Evolutionary conservation across 2,113 vertebrate genomes (phyloP), one percentile per base, ranked within the genome.

Genomic region (Cygnus atratus): DNA sequence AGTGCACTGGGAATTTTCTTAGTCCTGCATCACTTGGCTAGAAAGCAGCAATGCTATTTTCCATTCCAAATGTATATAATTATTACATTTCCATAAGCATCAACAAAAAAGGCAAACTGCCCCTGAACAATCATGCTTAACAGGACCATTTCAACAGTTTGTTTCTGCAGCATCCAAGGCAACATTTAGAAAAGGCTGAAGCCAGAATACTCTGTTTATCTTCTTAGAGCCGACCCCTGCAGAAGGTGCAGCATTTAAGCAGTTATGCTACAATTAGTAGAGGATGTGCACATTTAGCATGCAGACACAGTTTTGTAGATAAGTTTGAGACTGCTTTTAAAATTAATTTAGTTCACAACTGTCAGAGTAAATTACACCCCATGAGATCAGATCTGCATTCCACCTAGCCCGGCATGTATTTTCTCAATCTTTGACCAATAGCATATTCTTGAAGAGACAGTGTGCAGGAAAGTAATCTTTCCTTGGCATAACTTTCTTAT

Each of bases 41-140:
- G 68, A 61, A 85, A 90, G 79, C 73, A 84, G 43, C 35, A 37
- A 10, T 25, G 73, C 57, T 39, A 16, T 48, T 84, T 92, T 68
- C 76, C 18, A 63, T 63, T 84, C 70, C 73, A 35, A 33, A 43
- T 1, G 0, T 14, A 41, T 13, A 13, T 12, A 61, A 91, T n/a
- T 31, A 11, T 26, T 72, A n/a, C 15, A 35, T 31, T n/a, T 63
- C 70, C 43, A 37, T 43, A 44, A 78, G 26, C n/a, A 63, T 43
- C 65, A 61, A 59, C 71, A 73, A 74, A 43, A 0, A 0, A 67
- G 41, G 73, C 67, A 70, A 48, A 76, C 20, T 77, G 63, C 43
- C n/a, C 28, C 13, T 6, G 24, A 44, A 20, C 62, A 61, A 7
- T 26, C 46, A 11, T 0, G 0, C 0, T 2, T 37, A 75, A 65